phyloP scores from a whole-genome alignment of 2,113 vertebrate species.

The Anguilla rostrata region DNA sequence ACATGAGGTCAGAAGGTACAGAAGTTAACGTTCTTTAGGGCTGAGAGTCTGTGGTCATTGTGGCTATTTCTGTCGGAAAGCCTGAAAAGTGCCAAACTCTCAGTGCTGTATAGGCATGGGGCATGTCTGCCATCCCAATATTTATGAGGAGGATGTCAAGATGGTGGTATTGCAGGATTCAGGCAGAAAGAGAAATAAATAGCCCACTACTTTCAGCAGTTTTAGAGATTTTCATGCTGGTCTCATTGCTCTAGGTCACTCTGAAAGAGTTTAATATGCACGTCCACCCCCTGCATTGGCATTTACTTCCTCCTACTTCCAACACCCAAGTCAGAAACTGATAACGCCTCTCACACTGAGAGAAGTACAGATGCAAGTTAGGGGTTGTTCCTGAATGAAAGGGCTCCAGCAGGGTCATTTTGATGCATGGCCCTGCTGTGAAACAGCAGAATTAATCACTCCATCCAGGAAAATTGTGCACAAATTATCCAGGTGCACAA shows the following conservation, averaged over 20 bases:
- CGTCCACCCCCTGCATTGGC: not conserved
- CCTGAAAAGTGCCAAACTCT: no score
- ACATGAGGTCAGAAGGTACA: no score
- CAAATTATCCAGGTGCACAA: not conserved
- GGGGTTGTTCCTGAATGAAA: not conserved
- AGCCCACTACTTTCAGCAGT: not conserved
- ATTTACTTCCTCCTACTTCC: not conserved
- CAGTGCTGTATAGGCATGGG: no score
- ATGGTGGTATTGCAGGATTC: not conserved
- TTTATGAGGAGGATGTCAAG: not conserved
- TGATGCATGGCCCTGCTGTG: not conserved
- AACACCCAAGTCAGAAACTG: not conserved
- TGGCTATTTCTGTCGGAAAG: no score
- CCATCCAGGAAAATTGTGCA: not conserved
- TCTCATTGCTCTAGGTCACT: not conserved
- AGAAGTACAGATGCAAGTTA: not conserved
- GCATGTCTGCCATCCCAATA: no score
- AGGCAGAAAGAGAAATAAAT: not conserved
- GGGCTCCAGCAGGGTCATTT: no score
- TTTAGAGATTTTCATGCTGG: not conserved
- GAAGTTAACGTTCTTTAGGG: no score
- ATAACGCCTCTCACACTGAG: not conserved
- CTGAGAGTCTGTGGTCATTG: no score
- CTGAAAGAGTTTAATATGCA: not conserved
- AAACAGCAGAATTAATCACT: not conserved